These are phyloP conservation scores for Danio rerio DNA, from an alignment of 2,113 vertebrate genomes.

Conservation along the genomic window DNA sequence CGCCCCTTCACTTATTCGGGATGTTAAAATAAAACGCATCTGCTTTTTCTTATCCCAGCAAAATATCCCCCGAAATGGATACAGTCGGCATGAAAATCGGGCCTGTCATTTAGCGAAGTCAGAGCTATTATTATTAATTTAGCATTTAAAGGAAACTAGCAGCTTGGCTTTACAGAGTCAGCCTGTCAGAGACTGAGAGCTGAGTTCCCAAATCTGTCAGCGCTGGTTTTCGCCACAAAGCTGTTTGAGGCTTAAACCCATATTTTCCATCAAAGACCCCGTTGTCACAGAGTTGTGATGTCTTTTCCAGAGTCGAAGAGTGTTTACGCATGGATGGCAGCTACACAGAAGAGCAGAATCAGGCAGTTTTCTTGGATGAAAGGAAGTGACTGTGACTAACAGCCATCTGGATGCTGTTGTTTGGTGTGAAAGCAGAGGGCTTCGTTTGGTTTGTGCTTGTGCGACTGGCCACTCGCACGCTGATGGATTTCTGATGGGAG, in stretches of 20 bases:
- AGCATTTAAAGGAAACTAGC: background rate
- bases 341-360: conserved; percentile 22
- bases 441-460: background rate
- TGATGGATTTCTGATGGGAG: background rate
- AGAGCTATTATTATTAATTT: conserved; percentile 16
- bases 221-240: conserved; percentile 24
- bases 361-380: conserved; percentile 27
- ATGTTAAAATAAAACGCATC: background rate
- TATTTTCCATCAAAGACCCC: conserved; percentile 24
- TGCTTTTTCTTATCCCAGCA: background rate
- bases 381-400: conserved; percentile 26
- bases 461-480: background rate
- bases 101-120: background rate
- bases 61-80: conserved; percentile 8
- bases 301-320: conserved; percentile 1
- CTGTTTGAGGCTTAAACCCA: background rate
- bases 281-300: conserved; percentile 11
- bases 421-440: background rate
- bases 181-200: background rate
- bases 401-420: conserved; percentile 4
- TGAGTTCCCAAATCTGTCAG: background rate
- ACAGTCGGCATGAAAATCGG: background rate
- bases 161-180: background rate
- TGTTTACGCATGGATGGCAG: background rate
- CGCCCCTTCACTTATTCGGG: background rate